A percentile compares a stretch with the other conserved stretches of the same genome.
Conservation (phyloP, 2,113 vertebrate genomes). For the Corydoras sp. region DNA sequence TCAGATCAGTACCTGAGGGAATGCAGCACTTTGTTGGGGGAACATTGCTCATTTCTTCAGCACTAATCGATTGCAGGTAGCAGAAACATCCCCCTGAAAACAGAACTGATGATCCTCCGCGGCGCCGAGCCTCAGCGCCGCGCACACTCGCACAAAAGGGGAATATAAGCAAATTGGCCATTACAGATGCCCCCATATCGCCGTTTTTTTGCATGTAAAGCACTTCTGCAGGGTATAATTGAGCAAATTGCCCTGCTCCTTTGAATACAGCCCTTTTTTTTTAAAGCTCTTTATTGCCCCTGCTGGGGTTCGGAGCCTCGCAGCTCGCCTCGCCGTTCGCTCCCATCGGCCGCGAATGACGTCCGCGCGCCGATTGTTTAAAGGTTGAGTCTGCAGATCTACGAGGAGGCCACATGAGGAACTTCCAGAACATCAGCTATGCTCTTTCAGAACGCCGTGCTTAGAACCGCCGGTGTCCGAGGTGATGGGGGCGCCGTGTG, state of each 20-base stretch:
- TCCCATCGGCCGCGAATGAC: not conserved
- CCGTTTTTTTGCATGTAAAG: slow-evolving; percentile 28
- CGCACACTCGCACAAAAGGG: slow-evolving; percentile 22
- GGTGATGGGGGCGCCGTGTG: too few species aligned
- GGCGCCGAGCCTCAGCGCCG: slow-evolving; percentile 6
- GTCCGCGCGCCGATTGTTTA: slow-evolving; percentile 11
- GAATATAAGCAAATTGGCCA: slow-evolving; percentile 37
- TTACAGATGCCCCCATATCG: slow-evolving; percentile 27
- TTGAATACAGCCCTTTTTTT: slow-evolving; percentile 11
- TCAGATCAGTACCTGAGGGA: slow-evolving; percentile 33
- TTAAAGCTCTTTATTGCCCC: slow-evolving; percentile 18
- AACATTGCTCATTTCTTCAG: slow-evolving; percentile 32
- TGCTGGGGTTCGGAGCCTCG: not conserved
- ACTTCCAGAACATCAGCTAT: too few species aligned
- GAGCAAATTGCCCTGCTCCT: not conserved
- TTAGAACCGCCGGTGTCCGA: too few species aligned
- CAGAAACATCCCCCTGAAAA: slow-evolving; percentile 35
- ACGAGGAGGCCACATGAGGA: too few species aligned
- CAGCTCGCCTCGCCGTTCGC: not conserved
- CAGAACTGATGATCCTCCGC: slow-evolving; percentile 31
- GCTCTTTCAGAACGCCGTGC: too few species aligned
- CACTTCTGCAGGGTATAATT: slow-evolving; percentile 16
- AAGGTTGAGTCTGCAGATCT: slow-evolving; percentile 4
- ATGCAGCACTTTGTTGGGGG: slow-evolving; percentile 34
- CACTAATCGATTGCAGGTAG: slow-evolving; percentile 44